Evolutionary conservation across 2,888 invertebrate genomes (phyloP).

Genomic region (Entomobrya proxima): DNA sequence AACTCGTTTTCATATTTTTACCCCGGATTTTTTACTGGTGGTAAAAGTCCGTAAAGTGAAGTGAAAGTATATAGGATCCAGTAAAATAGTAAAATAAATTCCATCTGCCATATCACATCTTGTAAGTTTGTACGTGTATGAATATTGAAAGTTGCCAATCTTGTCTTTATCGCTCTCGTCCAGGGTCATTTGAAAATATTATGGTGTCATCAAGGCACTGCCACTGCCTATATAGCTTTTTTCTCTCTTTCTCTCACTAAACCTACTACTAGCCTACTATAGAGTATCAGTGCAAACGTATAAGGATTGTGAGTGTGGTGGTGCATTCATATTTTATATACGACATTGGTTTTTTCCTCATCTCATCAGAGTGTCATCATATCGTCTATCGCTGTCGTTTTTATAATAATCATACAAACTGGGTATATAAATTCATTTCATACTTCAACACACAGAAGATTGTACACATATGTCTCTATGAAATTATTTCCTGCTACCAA

Average conservation of each 20-base stretch:
- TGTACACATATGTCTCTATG: neutral
- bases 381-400: neutral
- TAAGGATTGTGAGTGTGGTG: neutral
- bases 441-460: neutral
- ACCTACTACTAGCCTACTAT: neutral
- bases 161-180: constrained; percentile 63
- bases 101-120: constrained; percentile 49
- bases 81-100: constrained; percentile 58
- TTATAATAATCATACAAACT: too few relatives aligned
- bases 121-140: constrained; percentile 27
- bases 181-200: constrained; percentile 66
- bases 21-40: constrained; percentile 23
- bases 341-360: neutral
- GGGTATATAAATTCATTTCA: neutral
- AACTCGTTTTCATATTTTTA: constrained; percentile 12
- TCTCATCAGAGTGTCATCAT: neutral
- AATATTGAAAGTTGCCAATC: constrained; percentile 67
- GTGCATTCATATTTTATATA: neutral
- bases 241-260: neutral
- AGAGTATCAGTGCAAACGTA: neutral
- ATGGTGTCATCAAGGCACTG: constrained; percentile 63
- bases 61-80: constrained; percentile 29
- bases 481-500: constrained; percentile 11
- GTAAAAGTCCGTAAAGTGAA: neutral
- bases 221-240: constrained; percentile 5